A percentile compares a stretch with the other conserved stretches of the same genome.
phyloP scores from a whole-genome alignment of 2,113 vertebrate genomes.

The Hypanus sabinus region DNA sequence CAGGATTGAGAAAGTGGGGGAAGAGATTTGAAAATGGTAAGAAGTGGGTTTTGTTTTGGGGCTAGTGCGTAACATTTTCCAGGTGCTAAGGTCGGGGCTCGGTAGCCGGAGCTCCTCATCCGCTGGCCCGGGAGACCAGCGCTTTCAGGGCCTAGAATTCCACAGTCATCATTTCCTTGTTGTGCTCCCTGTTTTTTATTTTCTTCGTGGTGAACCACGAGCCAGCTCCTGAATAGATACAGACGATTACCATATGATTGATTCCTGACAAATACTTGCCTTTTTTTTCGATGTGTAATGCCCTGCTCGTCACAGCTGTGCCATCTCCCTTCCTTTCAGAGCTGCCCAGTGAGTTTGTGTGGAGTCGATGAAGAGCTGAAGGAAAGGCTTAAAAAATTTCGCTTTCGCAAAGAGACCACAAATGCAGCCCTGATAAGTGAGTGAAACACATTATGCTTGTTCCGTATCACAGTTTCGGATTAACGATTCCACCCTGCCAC shows the following conservation, averaged over 20 bases:
- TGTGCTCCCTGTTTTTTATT: not conserved
- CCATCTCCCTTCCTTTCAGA: conserved; percentile 54
- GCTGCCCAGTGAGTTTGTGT: conserved; percentile 90
- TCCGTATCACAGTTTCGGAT: not conserved
- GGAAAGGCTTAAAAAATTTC: conserved; percentile 83
- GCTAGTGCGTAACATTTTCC: not conserved
- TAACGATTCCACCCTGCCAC: not conserved
- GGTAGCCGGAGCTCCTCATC: not conserved
- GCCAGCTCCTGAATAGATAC: not conserved
- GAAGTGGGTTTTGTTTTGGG: not conserved
- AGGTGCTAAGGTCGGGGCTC: not conserved
- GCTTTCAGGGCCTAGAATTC: not conserved
- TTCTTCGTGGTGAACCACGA: not conserved
- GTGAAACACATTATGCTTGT: conserved; percentile 41
- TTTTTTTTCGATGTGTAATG: not conserved
- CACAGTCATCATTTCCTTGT: not conserved
- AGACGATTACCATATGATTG: not conserved
- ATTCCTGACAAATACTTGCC: too few relatives aligned
- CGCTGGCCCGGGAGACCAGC: too few relatives aligned
- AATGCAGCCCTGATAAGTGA: conserved; percentile 97
- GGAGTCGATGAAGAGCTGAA: conserved; percentile 88
- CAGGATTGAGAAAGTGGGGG: not conserved
- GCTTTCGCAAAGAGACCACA: conserved; percentile 93
- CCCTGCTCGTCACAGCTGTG: not conserved
- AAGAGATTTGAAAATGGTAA: not conserved